Conservation (phyloP, 2,797 vertebrate species). For the Poeciliopsis infans region DNA sequence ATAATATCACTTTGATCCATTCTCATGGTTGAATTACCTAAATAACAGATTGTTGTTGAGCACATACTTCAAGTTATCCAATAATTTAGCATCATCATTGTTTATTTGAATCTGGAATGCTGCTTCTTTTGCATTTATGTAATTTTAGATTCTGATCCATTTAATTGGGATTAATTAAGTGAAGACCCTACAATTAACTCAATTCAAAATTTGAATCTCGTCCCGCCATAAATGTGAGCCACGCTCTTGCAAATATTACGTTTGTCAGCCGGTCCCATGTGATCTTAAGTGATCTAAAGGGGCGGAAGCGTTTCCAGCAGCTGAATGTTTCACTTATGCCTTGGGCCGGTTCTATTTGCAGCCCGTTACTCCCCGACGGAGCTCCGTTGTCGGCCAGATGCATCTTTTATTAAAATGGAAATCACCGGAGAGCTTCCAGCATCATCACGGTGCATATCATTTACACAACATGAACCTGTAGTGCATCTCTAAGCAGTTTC, state of each 20-base stretch:
- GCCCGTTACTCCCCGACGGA: background rate
- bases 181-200: no score
- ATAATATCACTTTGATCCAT: no score
- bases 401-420: constrained; percentile 17
- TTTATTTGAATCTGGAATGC: no score
- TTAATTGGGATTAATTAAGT: no score
- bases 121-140: no score
- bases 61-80: no score
- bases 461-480: background rate
- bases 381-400: constrained; percentile 3
- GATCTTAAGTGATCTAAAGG: background rate
- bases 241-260: background rate
- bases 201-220: no score
- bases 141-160: no score
- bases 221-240: no score
- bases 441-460: background rate
- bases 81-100: no score
- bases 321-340: background rate
- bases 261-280: background rate
- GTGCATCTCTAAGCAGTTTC: background rate
- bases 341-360: constrained; percentile 1
- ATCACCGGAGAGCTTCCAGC: constrained; percentile 12
- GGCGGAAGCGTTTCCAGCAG: background rate
- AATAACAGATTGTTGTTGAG: no score
- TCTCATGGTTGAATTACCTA: no score